Evolutionary conservation across 2,113 vertebrate species (phyloP).

Genomic region (Heterotis niloticus): DNA sequence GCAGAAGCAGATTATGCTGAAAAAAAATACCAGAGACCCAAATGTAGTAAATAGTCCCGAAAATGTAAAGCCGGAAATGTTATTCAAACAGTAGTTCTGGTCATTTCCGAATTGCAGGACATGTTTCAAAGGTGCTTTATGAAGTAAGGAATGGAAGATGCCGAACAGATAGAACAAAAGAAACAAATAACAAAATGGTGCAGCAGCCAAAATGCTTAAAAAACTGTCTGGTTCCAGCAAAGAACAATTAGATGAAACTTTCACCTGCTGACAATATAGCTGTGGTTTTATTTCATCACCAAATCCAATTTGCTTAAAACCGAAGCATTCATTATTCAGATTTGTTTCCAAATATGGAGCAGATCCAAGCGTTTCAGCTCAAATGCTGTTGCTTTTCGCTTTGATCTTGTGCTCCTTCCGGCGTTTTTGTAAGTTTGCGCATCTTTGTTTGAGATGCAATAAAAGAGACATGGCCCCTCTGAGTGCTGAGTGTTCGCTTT

Average conservation of each 20-base stretch:
- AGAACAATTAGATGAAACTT: too few relatives aligned
- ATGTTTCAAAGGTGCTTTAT: neutral
- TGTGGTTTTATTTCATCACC: too few relatives aligned
- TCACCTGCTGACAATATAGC: too few relatives aligned
- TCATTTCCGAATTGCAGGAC: neutral
- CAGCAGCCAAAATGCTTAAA: too few relatives aligned
- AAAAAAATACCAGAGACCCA: neutral
- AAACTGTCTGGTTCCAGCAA: too few relatives aligned
- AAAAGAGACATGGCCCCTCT: neutral
- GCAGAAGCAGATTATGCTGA: constrained; percentile 2
- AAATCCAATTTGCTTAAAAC: too few relatives aligned
- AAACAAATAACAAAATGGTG: too few relatives aligned
- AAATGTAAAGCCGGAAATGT: neutral
- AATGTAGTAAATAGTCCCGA: neutral
- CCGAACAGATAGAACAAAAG: too few relatives aligned
- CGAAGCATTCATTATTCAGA: neutral
- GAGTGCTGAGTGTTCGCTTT: neutral
- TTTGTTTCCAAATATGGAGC: neutral
- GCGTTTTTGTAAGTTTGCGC: neutral
- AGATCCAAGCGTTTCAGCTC: too few relatives aligned
- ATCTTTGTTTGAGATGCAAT: neutral
- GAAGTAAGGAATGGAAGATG: neutral
- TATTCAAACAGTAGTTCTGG: neutral
- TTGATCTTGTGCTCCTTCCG: neutral
- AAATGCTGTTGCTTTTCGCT: too few relatives aligned